Evolutionary conservation across 2,797 vertebrate species (phyloP).

Genomic region (Propithecus deckenii): DNA sequence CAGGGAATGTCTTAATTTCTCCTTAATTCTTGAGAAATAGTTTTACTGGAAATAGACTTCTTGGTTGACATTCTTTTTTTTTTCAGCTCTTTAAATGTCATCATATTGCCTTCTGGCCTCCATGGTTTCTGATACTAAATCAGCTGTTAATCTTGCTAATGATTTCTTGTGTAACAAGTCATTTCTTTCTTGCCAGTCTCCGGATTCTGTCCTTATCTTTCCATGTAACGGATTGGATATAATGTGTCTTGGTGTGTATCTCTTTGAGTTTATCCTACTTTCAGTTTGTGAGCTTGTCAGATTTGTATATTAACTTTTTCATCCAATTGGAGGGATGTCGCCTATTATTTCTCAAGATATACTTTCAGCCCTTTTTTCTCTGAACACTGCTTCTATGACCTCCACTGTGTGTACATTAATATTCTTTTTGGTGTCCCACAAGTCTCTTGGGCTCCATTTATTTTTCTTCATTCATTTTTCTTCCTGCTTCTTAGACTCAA

Average conservation of each 20-base stretch:
- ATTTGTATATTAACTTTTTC: background rate
- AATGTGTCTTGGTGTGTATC: background rate
- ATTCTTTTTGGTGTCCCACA: background rate
- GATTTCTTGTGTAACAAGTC: background rate
- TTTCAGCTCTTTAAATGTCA: background rate
- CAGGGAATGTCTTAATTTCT: background rate
- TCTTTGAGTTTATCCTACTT: background rate
- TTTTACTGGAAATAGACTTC: background rate
- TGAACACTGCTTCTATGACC: background rate
- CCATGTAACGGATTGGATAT: background rate
- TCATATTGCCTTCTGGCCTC: background rate
- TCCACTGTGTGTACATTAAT: background rate
- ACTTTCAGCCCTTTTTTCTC: background rate
- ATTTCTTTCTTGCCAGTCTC: background rate
- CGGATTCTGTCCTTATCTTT: background rate
- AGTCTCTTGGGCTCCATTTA: background rate
- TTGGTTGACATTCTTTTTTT: background rate
- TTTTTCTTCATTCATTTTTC: background rate
- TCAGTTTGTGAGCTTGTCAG: background rate
- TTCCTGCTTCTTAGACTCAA: background rate
- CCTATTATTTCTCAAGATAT: background rate
- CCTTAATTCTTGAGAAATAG: background rate
- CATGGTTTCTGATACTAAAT: too few species aligned
- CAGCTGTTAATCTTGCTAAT: background rate
- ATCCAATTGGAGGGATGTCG: background rate